Evolutionary conservation across 1,140 invertebrate genomes (phyloP).

Genomic region (Gerris buenoi): DNA sequence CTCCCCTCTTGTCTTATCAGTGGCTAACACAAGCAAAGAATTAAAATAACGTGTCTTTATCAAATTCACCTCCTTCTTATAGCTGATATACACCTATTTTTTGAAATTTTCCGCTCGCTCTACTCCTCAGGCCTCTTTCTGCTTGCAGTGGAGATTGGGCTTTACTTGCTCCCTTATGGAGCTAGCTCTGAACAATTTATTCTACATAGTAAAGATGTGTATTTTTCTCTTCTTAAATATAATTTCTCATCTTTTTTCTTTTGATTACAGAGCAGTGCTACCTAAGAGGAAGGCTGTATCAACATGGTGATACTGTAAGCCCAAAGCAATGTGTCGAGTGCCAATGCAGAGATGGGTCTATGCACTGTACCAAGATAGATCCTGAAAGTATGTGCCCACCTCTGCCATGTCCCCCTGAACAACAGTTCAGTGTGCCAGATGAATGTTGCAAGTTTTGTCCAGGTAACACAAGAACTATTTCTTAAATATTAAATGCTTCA

Average conservation of each 20-base stretch:
- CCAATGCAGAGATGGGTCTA: slow-evolving; percentile 60
- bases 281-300: slow-evolving; percentile 56
- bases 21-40: too few relatives aligned
- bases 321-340: slow-evolving; percentile 57
- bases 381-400: slow-evolving; percentile 59
- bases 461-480: slow-evolving; percentile 38
- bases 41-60: too few relatives aligned
- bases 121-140: too few relatives aligned
- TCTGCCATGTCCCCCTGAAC: slow-evolving; percentile 56
- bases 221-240: neutral
- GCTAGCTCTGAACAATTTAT: too few relatives aligned
- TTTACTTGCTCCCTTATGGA: too few relatives aligned
- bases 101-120: too few relatives aligned
- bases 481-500: neutral
- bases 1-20: too few relatives aligned
- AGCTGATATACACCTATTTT: too few relatives aligned
- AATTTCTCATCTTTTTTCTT: neutral
- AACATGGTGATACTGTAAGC: slow-evolving; percentile 62
- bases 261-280: slow-evolving; percentile 55
- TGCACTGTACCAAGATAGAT: slow-evolving; percentile 58
- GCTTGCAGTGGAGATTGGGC: too few relatives aligned
- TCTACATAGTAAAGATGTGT: too few relatives aligned
- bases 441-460: slow-evolving; percentile 84
- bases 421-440: slow-evolving; percentile 63
- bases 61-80: too few relatives aligned